Conservation (phyloP, 2,113 vertebrate species). For the Stictonetta naevosa region DNA sequence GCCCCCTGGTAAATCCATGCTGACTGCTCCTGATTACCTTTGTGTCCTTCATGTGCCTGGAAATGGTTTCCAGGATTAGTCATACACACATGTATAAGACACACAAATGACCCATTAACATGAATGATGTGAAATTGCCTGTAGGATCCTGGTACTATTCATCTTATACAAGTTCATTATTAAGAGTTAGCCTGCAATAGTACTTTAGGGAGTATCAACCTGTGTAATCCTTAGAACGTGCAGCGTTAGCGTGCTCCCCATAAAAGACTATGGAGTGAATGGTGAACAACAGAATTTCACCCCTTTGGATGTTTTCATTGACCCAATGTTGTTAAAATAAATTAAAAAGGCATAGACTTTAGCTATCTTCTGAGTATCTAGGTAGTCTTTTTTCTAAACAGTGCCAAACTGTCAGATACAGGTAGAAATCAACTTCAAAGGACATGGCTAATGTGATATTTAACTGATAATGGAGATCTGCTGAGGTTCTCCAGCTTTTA, state of each 20-base stretch:
- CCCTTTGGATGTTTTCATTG: neutral
- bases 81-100: neutral
- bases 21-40: neutral
- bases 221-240: neutral
- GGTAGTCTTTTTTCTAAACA: neutral
- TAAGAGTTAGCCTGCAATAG: neutral
- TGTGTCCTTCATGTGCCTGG: neutral
- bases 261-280: neutral
- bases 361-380: neutral
- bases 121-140: neutral
- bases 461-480: neutral
- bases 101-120: neutral
- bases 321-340: neutral
- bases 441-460: neutral
- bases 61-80: neutral
- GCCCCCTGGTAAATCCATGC: neutral
- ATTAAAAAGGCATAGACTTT: neutral
- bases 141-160: neutral
- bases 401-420: neutral
- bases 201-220: neutral
- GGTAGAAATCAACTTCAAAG: neutral
- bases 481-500: neutral
- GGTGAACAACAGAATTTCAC: neutral
- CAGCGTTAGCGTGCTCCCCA: neutral
- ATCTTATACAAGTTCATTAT: neutral